Percentiles rank a stretch among this genome's conserved stretches.
phyloP scores from a whole-genome alignment of 2,888 invertebrate species.

The Chloroclysta siterata region DNA sequence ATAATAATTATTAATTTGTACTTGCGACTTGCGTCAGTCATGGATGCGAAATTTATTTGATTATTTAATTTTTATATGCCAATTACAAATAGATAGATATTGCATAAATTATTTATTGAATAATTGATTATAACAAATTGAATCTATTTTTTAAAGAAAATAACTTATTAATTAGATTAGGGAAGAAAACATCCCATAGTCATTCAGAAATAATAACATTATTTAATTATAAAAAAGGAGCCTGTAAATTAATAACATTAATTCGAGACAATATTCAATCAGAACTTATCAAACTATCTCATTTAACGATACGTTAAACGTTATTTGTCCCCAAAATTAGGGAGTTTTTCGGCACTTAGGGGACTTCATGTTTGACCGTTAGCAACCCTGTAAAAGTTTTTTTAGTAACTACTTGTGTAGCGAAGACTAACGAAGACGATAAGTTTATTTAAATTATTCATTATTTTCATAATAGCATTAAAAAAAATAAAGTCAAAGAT shows the following conservation, averaged over 20 bases:
- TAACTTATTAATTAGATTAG: background rate
- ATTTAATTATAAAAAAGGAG: slow-evolving; percentile 37
- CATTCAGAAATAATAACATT: slow-evolving; percentile 15
- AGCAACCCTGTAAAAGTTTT: slow-evolving; percentile 32
- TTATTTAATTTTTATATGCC: background rate
- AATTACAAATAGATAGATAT: background rate
- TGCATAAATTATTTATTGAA: background rate
- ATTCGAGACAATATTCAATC: slow-evolving; percentile 32
- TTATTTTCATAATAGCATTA: no score
- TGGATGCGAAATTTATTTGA: slow-evolving; percentile 44
- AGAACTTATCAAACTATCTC: background rate
- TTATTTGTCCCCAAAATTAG: slow-evolving; percentile 19
- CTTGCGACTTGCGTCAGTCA: slow-evolving; percentile 58
- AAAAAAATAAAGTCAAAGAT: no score
- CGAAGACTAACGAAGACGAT: slow-evolving; percentile 32
- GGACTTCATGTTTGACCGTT: slow-evolving; percentile 20
- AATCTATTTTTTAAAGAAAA: background rate
- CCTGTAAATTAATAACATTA: slow-evolving; percentile 40
- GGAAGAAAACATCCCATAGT: background rate
- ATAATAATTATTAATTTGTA: slow-evolving; percentile 58
- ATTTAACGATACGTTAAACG: background rate
- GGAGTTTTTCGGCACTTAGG: slow-evolving; percentile 13
- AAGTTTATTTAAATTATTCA: background rate
- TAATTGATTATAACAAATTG: background rate
- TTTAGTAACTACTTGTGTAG: slow-evolving; percentile 13